Evolutionary conservation across 1,140 invertebrate species (phyloP).

Genomic region (Conus ventricosus): DNA sequence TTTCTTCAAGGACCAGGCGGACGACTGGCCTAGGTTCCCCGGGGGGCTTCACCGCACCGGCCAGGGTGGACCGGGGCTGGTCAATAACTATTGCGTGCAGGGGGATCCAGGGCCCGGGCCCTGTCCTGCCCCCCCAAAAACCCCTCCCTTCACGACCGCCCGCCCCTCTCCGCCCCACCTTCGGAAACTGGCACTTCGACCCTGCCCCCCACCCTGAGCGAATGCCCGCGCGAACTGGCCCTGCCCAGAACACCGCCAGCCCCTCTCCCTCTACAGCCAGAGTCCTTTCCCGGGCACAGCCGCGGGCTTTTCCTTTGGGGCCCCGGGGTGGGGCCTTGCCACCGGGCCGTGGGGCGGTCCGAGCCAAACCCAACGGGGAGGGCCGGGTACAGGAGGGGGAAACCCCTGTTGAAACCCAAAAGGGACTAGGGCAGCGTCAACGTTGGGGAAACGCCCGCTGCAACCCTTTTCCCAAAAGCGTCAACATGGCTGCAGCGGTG

Average conservation of each 20-base stretch:
- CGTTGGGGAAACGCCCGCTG: neutral
- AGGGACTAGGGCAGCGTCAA: neutral
- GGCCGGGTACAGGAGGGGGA: slow-evolving; percentile 20
- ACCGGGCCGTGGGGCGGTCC: slow-evolving; percentile 34
- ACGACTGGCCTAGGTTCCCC: slow-evolving; percentile 54
- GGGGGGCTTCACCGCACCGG: slow-evolving; percentile 60
- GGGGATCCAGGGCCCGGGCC: slow-evolving; percentile 43
- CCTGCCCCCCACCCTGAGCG: slow-evolving; percentile 5
- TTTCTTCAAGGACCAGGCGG: slow-evolving; percentile 30
- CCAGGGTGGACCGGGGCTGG: slow-evolving; percentile 56
- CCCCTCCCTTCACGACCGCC: slow-evolving; percentile 55
- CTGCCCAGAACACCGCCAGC: neutral
- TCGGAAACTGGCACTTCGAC: slow-evolving; percentile 32
- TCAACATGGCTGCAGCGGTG: neutral
- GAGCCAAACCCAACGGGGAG: neutral
- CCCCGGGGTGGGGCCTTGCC: slow-evolving; percentile 40
- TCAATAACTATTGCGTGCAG: slow-evolving; percentile 63
- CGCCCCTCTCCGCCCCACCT: slow-evolving; percentile 34
- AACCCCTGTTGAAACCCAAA: neutral
- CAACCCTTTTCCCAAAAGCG: neutral
- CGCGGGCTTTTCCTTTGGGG: slow-evolving; percentile 40
- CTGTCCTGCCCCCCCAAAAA: slow-evolving; percentile 43
- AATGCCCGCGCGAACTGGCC: neutral
- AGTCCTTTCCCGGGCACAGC: slow-evolving; percentile 34
- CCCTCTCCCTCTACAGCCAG: neutral